These are phyloP conservation scores for Cyphomyrus plagiostoma DNA, from an alignment of 2,113 vertebrate genomes.

Conservation along the genomic window DNA sequence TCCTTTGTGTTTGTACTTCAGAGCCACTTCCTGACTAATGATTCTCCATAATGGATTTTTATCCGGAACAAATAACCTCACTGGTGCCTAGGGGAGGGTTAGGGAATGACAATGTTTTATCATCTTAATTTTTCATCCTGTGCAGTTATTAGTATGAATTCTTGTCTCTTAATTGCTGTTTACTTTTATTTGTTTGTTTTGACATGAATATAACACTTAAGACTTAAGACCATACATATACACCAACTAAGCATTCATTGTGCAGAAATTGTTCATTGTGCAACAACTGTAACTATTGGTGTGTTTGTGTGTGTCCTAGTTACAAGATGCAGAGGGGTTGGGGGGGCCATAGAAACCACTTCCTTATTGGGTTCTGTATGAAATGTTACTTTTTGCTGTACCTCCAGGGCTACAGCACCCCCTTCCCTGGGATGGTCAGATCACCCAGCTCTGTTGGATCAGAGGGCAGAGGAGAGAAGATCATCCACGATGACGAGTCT, in stretches of 20 bases:
- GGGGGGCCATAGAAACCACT: not conserved
- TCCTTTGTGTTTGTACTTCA: not conserved
- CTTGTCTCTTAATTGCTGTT: not conserved
- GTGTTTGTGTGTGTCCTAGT: not conserved
- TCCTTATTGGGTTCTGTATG: not conserved
- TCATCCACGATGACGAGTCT: constrained; percentile 57
- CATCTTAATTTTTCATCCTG: not conserved
- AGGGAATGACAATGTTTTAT: not conserved
- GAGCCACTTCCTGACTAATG: not conserved
- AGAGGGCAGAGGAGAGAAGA: constrained; percentile 63
- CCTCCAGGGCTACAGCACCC: constrained; percentile 66
- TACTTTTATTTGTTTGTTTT: not conserved
- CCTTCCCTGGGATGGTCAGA: constrained; percentile 51
- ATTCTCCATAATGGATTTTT: not conserved
- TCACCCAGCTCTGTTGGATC: constrained; percentile 67
- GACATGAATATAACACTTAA: not conserved
- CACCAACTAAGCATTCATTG: not conserved
- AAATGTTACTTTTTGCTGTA: not conserved
- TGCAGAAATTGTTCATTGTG: not conserved
- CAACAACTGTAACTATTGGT: not conserved
- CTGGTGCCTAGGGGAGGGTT: not conserved
- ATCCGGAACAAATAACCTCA: not conserved
- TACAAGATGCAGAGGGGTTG: not conserved
- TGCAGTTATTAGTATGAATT: not conserved
- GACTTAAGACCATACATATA: not conserved